These are phyloP conservation scores for Coluber constrictor DNA, from an alignment of 2,797 vertebrate genomes.

Conservation along the genomic window DNA sequence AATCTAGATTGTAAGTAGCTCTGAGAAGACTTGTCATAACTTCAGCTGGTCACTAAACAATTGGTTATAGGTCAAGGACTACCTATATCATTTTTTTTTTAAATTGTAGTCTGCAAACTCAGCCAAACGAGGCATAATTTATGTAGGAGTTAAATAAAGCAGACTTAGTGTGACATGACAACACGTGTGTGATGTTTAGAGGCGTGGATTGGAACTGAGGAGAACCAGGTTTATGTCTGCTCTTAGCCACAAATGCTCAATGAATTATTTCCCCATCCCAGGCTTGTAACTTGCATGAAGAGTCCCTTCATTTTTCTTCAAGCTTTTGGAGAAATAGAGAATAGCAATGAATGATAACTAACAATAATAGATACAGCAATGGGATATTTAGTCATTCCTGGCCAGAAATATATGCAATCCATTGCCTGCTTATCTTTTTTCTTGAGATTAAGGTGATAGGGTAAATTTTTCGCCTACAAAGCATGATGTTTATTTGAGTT, in stretches of 20 bases:
- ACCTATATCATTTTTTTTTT: too few species aligned
- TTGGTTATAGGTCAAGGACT: too few species aligned
- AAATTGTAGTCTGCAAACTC: background rate
- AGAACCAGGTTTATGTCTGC: background rate
- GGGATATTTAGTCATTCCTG: background rate
- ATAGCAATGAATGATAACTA: background rate
- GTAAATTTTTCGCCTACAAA: background rate
- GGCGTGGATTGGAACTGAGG: background rate
- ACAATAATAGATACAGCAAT: background rate
- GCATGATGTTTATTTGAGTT: background rate
- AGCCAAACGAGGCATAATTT: background rate
- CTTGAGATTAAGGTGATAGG: background rate
- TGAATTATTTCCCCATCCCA: background rate
- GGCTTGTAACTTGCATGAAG: background rate
- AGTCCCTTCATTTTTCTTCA: background rate
- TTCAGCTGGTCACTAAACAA: too few species aligned
- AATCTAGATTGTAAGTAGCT: too few species aligned
- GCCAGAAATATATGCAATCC: background rate
- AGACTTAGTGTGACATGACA: background rate
- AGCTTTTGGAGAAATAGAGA: background rate
- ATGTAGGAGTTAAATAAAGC: background rate
- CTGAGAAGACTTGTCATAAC: too few species aligned
- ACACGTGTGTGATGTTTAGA: background rate
- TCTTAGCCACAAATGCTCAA: background rate
- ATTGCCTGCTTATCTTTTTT: background rate